Evolutionary conservation across 2,888 invertebrate species (phyloP).

Genomic region (Proisotoma minuta): DNA sequence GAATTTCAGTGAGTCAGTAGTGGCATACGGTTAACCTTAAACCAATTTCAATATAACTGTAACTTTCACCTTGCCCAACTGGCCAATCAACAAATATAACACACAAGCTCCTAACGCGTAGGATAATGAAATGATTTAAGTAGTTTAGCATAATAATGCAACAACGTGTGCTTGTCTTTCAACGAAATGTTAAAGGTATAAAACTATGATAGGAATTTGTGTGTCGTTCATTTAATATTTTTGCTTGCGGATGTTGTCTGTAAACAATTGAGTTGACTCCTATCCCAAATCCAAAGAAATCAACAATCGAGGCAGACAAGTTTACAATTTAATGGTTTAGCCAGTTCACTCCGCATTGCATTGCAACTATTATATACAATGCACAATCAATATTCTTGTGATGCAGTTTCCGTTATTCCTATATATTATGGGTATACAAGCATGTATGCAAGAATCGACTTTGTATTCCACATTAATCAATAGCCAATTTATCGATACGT

Average conservation of each 20-base stretch:
- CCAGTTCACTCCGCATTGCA: not conserved
- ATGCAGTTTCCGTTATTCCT: not conserved
- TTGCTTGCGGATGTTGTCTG: not conserved
- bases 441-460: not conserved
- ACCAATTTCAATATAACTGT: conserved; percentile 33
- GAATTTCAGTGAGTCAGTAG: not conserved
- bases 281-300: not conserved
- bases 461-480: not conserved
- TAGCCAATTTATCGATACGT: not conserved
- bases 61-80: conserved; percentile 44
- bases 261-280: not conserved
- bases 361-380: not conserved
- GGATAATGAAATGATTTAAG: too few relatives aligned
- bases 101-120: too few relatives aligned
- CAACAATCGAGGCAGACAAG: not conserved
- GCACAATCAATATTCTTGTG: not conserved
- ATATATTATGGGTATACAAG: not conserved
- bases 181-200: too few relatives aligned
- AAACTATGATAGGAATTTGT: too few relatives aligned
- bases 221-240: not conserved
- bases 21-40: conserved; percentile 17
- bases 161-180: too few relatives aligned
- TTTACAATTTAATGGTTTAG: not conserved
- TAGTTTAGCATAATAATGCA: too few relatives aligned
- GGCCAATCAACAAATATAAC: conserved; percentile 25